These are phyloP conservation scores for Phortica magna DNA, from an alignment of 2,888 invertebrate species.

Conservation along the genomic window DNA sequence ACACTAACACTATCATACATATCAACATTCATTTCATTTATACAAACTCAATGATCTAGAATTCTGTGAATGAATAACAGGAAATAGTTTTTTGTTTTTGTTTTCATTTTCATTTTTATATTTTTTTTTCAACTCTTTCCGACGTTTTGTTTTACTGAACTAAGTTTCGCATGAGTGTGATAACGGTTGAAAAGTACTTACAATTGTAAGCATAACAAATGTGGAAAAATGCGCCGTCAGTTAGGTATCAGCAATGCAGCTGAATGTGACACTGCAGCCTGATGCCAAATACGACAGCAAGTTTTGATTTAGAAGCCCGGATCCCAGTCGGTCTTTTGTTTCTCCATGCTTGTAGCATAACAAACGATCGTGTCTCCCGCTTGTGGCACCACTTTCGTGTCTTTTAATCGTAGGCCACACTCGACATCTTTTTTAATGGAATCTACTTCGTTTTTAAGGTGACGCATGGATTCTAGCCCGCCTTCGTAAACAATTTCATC, in stretches of 20 bases:
- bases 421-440: slow-evolving; percentile 90
- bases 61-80: slow-evolving; percentile 57
- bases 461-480: slow-evolving; percentile 88
- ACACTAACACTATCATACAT: slow-evolving; percentile 42
- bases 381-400: slow-evolving; percentile 82
- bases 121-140: slow-evolving; percentile 16
- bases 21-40: slow-evolving; percentile 30
- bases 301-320: slow-evolving; percentile 85
- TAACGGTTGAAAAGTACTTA: slow-evolving; percentile 15
- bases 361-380: slow-evolving; percentile 89
- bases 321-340: slow-evolving; percentile 88
- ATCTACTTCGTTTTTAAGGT: slow-evolving; percentile 92
- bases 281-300: too few relatives aligned
- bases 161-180: slow-evolving; percentile 17
- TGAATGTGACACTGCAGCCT: too few relatives aligned
- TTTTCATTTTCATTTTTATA: slow-evolving; percentile 50
- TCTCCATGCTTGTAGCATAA: slow-evolving; percentile 83
- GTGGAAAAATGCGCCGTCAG: neutral
- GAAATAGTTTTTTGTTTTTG: slow-evolving; percentile 59
- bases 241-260: neutral
- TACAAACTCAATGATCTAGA: slow-evolving; percentile 22
- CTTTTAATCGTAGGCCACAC: slow-evolving; percentile 90
- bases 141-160: slow-evolving; percentile 14
- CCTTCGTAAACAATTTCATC: slow-evolving; percentile 85
- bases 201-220: slow-evolving; percentile 16